Evolutionary conservation across 1,140 invertebrate species (phyloP), one percentile per base, ranked within the genome.

Genomic region (Sycophila sp.): DNA sequence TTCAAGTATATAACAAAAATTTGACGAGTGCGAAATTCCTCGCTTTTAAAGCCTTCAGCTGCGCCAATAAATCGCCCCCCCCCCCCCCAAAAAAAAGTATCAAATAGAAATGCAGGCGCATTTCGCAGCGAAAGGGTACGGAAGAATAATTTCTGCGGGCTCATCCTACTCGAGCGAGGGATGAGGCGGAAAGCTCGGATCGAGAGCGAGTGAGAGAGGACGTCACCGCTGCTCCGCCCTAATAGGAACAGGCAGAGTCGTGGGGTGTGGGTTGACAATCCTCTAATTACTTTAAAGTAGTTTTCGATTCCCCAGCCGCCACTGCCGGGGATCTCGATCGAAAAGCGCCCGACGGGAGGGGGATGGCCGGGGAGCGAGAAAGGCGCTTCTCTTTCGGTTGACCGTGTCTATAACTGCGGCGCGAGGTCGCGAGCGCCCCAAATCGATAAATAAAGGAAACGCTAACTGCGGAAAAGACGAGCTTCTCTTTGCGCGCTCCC

Each of bases 221-320:
- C 74, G 77, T 40, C 77, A n/a, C n/a, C n/a, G n/a, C n/a, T n/a
- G n/a, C n/a, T n/a, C n/a, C n/a, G n/a, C 77, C 77, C 77, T 84
- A 81, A 84, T 83, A 80, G 82, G 75, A 82, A 80, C 77, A 77
- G 74, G 76, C 81, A 80, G 73, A 75, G 7, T 1, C 28, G 11
- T 24, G 8, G 22, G 10, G 70, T 69, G 72, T 80, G 76, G 77
- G 76, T 81, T 83, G 81, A 84, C 81, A 83, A 83, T 85, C 77
- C 81, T 80, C 82, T 85, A 85, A 85, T 85, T 83, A 83, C 82
- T 85, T 83, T 81, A 83, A 83, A 85, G 81, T 83, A 85, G 81
- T 83, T 85, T 80, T 75, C 77, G 75, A 83, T 83, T 81, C 79
- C 77, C 76, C 73, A 74, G 75, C 71, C 64, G 71, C 64, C 66